Evolutionary conservation across 1,140 invertebrate species (phyloP), one percentile per base, ranked within the genome.

Genomic region (Bactericera cockerelli): DNA sequence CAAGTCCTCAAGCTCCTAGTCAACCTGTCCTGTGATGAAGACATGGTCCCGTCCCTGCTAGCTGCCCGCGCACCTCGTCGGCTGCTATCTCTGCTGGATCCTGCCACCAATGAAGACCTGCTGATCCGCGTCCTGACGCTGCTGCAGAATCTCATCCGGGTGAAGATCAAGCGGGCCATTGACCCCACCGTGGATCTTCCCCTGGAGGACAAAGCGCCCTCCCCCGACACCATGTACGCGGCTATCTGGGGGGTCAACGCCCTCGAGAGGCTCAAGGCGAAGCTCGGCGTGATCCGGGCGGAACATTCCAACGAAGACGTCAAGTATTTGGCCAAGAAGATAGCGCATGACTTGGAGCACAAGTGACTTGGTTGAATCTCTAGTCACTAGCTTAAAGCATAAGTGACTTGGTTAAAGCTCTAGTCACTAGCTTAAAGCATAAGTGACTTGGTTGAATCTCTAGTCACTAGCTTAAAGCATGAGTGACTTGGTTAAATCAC

Each of bases 1-100:
- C 79, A 82, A 64, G 72, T 78, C 13, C 67, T 81, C 0, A 77
- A 79, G 65, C 67, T 83, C 25, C 71, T 83, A n/a, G 79, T 82
- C 42, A 83, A 83, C 68, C 68, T 83, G 2, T 79, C 80, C 2
- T 79, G 76, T 62, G 81, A 81, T 68, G 70, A 75, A 63, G 75
- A 79, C 57, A 76, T 81, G 71, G 74, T 83, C 16, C 79, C 79
- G 14, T 74, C 76, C 63, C 68, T 83, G 24, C 66, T 83, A 49
- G 79, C 79, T 61, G 79, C 79, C 57, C 77, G 81, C 77, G 77
- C 77, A 53, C 79, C 79, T 11, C 64, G 67, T 16, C 70, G 71
- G 61, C 61, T 79, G n/a, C 64, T 77, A 22, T 71, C 74, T 25
- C 67, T 79, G 55, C 64, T 80, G 25, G 70, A 74, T 28, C 63